Evolutionary conservation across 2,888 invertebrate genomes (phyloP), one percentile per base, ranked within the genome.

Genomic region (Habroteleia sp.): DNA sequence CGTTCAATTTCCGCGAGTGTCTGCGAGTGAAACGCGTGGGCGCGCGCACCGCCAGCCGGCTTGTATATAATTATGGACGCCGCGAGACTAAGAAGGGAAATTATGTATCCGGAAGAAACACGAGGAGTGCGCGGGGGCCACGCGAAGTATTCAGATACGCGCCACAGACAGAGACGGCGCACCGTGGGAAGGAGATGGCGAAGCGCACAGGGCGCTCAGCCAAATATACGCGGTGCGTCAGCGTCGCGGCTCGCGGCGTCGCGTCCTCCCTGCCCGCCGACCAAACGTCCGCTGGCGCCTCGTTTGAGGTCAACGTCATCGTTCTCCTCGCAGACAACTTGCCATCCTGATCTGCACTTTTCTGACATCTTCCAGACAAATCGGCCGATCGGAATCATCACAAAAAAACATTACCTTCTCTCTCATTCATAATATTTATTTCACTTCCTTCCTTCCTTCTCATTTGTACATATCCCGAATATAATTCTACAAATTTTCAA

Each of bases 221-320:
- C 88, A 87, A 88, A 87, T 88, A 87, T 88, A 88, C 86, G 79
- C 82, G 82, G 85, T 87, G 87, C 87, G 87, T 88, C 87, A 88
- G 88, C 88, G 87, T 88, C 88, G 87, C 84, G 88, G 87, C 86
- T 85, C 87, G 87, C 87, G 82, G 83, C 86, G 84, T 84, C 80
- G 81, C 80, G 79, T 82, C 79, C 83, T 83, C 82, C 79, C 82
- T 83, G 82, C 81, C 82, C 81, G 77, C 81, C 74, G 75, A 74
- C 69, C 74, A 74, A 77, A 76, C 72, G 66, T 66, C 76, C 77
- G 81, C 74, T 82, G 79, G 83, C 81, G 83, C 81, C 81, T 80
- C 77, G 80, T 85, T 84, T 85, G 86, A 87, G 87, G 87, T 87
- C 87, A 87, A 87, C 88, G 87, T 88, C 88, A 86, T 87, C 83